A percentile compares a stretch with the other conserved stretches of the same genome.
Conservation (phyloP, 1,140 invertebrate genomes). For the Saccostrea cuccullata region DNA sequence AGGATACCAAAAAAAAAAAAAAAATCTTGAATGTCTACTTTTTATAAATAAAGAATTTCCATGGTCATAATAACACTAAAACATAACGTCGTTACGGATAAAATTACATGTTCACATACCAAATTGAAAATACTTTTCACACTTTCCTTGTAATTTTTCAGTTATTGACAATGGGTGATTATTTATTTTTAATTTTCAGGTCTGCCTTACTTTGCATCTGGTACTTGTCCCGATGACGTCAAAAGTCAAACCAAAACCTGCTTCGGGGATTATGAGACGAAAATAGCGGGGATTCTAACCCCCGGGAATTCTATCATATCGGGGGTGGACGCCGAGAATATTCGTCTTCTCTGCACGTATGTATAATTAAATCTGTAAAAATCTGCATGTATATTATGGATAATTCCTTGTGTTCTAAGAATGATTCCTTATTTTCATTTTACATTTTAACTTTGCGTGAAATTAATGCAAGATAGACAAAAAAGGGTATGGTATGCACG, state of each 20-base stretch:
- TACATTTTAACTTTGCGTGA: no score
- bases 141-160: no score
- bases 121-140: no score
- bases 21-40: no score
- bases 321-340: neutral
- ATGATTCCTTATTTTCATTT: no score
- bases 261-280: neutral
- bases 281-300: neutral
- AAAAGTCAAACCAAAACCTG: neutral
- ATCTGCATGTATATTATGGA: neutral
- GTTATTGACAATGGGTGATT: neutral
- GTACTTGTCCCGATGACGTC: neutral
- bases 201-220: neutral
- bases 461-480: no score
- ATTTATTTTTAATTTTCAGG: neutral
- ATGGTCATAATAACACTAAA: no score
- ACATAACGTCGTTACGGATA: no score
- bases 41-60: no score
- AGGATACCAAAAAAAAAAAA: no score
- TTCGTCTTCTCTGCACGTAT: neutral
- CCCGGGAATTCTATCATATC: neutral
- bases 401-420: neutral
- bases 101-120: no score
- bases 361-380: neutral
- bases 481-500: no score